phyloP scores from a whole-genome alignment of 2,113 vertebrate genomes.

The Syngnathus scovelli region DNA sequence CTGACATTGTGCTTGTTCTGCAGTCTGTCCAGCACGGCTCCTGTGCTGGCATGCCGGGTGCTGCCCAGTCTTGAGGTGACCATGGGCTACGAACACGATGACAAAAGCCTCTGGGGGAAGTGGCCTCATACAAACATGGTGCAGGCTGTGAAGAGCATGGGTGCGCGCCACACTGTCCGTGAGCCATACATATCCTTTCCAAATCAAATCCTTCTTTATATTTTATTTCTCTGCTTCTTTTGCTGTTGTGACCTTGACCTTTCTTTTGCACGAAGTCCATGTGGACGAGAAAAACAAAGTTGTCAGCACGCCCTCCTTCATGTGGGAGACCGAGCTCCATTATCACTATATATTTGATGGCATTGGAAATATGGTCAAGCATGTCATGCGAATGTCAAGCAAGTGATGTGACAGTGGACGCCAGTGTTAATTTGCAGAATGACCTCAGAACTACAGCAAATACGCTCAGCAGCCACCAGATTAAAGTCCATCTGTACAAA shows the following conservation, averaged over 20 bases:
- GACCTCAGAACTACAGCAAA: not conserved
- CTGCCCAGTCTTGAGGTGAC: conserved; percentile 68
- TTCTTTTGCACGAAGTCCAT: conserved; percentile 58
- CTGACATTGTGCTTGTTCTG: conserved; percentile 8
- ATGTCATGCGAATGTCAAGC: conserved; percentile 66
- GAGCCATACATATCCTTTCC: conserved; percentile 73
- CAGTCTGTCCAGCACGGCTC: conserved; percentile 68
- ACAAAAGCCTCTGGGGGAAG: conserved; percentile 64
- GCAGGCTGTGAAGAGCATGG: conserved; percentile 69
- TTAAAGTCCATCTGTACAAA: not conserved
- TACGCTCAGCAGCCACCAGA: not conserved
- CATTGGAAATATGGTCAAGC: conserved; percentile 72
- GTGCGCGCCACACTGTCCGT: conserved; percentile 57
- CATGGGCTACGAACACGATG: conserved; percentile 66
- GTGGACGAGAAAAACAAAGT: conserved; percentile 74
- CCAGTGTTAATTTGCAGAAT: not conserved
- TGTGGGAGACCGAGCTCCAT: conserved; percentile 73
- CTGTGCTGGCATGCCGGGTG: conserved; percentile 64
- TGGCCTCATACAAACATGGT: conserved; percentile 69
- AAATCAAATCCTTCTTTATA: not conserved
- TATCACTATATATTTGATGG: conserved; percentile 73
- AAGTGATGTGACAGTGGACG: conserved; percentile 43
- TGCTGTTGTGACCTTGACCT: conserved; percentile 29
- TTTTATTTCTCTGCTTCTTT: not conserved
- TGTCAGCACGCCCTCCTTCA: conserved; percentile 70